These are phyloP conservation scores for Quadroppia sp. DNA, from an alignment of 2,888 invertebrate species.

Conservation along the genomic window DNA sequence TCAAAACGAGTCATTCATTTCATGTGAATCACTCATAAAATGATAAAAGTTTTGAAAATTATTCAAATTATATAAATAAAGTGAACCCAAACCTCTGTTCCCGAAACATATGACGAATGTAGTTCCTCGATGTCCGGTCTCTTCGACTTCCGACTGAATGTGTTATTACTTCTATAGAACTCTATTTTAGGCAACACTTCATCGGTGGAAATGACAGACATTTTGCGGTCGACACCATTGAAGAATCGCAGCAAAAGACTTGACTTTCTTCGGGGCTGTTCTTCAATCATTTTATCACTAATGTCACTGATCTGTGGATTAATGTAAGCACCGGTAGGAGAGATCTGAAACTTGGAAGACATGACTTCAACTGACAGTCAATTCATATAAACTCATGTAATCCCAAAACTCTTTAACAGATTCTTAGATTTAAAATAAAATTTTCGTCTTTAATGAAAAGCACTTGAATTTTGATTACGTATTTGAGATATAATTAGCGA, in stretches of 20 bases:
- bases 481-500: background rate
- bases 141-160: background rate
- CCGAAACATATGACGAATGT: background rate
- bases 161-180: background rate
- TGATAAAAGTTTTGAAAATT: too few relatives aligned
- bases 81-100: background rate
- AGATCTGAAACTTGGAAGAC: slow-evolving; percentile 2
- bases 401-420: background rate
- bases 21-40: too few relatives aligned
- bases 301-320: slow-evolving; percentile 18
- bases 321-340: slow-evolving; percentile 19
- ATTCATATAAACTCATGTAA: background rate
- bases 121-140: slow-evolving; percentile 20
- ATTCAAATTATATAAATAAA: too few relatives aligned
- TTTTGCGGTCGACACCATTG: background rate
- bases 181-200: background rate
- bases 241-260: background rate
- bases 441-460: too few relatives aligned
- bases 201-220: background rate
- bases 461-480: background rate
- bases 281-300: background rate
- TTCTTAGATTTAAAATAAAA: background rate
- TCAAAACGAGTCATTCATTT: too few relatives aligned
- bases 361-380: background rate
- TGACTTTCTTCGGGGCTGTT: background rate